A percentile compares a stretch with the other conserved stretches of the same genome.
These are phyloP conservation scores for Scomberomorus guttatus DNA, from an alignment of 2,797 vertebrate genomes.

Conservation along the genomic window DNA sequence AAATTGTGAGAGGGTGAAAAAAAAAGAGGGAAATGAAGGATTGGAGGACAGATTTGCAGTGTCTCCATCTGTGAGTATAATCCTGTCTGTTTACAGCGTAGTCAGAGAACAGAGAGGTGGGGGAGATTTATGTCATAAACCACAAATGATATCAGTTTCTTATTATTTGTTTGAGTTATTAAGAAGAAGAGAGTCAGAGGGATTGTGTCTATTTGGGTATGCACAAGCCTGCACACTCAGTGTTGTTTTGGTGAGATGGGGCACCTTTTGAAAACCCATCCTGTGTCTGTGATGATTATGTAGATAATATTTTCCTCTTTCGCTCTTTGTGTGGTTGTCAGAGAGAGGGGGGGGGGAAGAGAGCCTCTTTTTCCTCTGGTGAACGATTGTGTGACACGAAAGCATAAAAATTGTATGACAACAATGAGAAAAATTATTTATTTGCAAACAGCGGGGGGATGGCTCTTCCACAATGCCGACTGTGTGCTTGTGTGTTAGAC, in stretches of 20 bases:
- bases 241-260: constrained; percentile 10
- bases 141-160: constrained; percentile 54
- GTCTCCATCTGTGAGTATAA: constrained; percentile 84
- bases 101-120: constrained; percentile 44
- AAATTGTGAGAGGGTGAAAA: constrained; percentile 19
- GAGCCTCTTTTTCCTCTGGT: constrained; percentile 38
- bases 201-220: constrained; percentile 18
- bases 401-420: constrained; percentile 62
- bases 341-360: constrained; percentile 6
- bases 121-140: constrained; percentile 54
- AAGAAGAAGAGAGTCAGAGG: constrained; percentile 13
- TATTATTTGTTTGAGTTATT: constrained; percentile 48
- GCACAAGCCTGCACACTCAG: background rate
- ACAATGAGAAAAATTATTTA: constrained; percentile 67
- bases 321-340: constrained; percentile 62
- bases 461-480: constrained; percentile 10
- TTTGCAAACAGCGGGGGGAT: constrained; percentile 66
- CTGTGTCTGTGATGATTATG: constrained; percentile 45
- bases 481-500: constrained; percentile 22
- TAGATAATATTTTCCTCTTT: constrained; percentile 40
- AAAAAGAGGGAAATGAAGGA: constrained; percentile 58
- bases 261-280: constrained; percentile 52
- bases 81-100: constrained; percentile 73
- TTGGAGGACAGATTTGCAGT: constrained; percentile 73
- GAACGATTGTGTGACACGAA: constrained; percentile 61